phyloP scores from a whole-genome alignment of 2,888 invertebrate species.

The Cephus runcator region DNA sequence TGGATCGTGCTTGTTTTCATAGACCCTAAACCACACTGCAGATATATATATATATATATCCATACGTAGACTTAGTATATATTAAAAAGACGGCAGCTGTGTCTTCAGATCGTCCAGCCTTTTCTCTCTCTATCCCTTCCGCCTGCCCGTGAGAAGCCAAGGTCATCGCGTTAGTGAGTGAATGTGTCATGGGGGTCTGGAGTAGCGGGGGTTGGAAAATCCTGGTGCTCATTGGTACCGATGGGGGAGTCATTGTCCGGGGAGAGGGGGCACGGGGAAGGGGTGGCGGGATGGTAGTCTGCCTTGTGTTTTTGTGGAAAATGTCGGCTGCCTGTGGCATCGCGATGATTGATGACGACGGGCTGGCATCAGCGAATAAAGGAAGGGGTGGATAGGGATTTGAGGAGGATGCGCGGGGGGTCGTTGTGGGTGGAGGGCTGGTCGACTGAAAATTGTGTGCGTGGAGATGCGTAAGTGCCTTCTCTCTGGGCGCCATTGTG shows the following conservation, averaged over 20 bases:
- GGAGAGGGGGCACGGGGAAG: slow-evolving; percentile 22
- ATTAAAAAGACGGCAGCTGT: neutral
- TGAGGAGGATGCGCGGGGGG: neutral
- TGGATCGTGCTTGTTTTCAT: neutral
- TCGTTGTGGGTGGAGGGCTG: neutral
- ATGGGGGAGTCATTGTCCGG: slow-evolving; percentile 11
- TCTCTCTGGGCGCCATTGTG: slow-evolving; percentile 7
- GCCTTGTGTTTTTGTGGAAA: slow-evolving; percentile 56
- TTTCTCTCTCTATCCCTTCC: neutral
- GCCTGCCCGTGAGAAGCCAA: neutral
- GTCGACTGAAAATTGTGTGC: slow-evolving; percentile 18
- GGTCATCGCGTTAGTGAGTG: slow-evolving; percentile 13
- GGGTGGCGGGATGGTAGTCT: slow-evolving; percentile 34
- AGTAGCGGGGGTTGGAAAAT: slow-evolving; percentile 6
- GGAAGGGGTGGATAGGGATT: neutral
- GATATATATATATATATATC: neutral
- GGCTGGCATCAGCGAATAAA: slow-evolving; percentile 20
- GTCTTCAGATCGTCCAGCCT: neutral
- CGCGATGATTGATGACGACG: slow-evolving; percentile 63
- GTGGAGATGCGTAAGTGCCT: slow-evolving; percentile 7
- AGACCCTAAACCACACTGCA: neutral
- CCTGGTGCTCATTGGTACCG: slow-evolving; percentile 17
- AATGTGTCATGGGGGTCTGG: slow-evolving; percentile 17
- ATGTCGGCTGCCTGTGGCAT: slow-evolving; percentile 59
- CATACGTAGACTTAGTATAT: neutral